phyloP scores from a whole-genome alignment of 2,797 vertebrate genomes.

The Chaetodon trifasciatus region DNA sequence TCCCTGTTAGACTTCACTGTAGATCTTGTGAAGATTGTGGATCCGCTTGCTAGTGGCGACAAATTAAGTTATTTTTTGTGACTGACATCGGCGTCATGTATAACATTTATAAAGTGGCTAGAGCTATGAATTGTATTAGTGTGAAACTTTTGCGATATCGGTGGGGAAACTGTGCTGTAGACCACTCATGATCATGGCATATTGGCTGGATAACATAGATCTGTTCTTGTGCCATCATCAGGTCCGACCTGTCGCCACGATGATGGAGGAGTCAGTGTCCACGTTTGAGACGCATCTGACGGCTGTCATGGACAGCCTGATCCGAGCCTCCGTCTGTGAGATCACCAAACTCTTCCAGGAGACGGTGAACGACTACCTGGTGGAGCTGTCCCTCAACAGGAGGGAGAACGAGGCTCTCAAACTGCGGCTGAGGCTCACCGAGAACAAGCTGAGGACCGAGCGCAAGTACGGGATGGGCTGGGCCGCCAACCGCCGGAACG shows the following conservation, averaged over 20 bases:
- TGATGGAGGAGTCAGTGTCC: conserved; percentile 88
- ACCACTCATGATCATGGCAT: neutral
- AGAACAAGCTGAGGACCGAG: conserved; percentile 87
- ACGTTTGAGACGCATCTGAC: conserved; percentile 88
- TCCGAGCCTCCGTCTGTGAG: conserved; percentile 88
- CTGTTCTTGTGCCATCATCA: conserved; percentile 29
- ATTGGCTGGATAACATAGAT: neutral
- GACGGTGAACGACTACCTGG: conserved; percentile 87
- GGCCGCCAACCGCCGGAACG: conserved; percentile 83
- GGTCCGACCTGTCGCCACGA: conserved; percentile 50
- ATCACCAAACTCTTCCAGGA: conserved; percentile 90
- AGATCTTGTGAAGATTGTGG: neutral
- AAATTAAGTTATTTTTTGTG: conserved; percentile 13
- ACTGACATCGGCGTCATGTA: neutral
- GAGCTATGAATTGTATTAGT: too few relatives aligned
- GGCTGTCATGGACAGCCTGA: conserved; percentile 88
- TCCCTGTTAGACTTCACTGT: conserved; percentile 3
- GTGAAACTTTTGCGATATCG: conserved; percentile 24
- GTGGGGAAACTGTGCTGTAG: neutral
- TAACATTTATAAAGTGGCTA: too few relatives aligned
- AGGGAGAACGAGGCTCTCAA: conserved; percentile 88
- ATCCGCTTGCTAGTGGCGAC: neutral
- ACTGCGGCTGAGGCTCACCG: conserved; percentile 84
- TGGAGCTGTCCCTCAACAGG: conserved; percentile 87
- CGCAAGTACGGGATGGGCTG: conserved; percentile 87